Evolutionary conservation across 2,888 invertebrate species (phyloP).

Genomic region (Biston stratarius): DNA sequence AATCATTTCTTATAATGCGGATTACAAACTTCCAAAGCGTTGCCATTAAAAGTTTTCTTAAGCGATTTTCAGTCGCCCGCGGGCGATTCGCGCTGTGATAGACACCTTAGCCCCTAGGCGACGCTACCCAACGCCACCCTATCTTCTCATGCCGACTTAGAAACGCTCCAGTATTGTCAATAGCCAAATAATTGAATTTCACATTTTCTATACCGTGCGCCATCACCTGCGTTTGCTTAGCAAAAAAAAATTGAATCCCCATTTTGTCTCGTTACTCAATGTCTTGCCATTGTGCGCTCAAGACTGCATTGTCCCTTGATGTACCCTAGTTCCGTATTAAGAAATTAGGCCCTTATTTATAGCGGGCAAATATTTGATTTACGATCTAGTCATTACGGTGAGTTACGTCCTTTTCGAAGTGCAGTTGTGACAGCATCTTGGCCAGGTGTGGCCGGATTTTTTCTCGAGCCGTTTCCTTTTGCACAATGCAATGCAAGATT

Average conservation of each 20-base stretch:
- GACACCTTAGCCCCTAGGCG: conserved; percentile 28
- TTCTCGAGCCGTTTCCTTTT: conserved; percentile 74
- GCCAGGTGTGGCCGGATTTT: conserved; percentile 77
- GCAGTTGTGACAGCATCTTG: conserved; percentile 57
- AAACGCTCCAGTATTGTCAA: conserved; percentile 73
- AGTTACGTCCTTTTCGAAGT: conserved; percentile 60
- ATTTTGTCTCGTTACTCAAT: conserved; percentile 82
- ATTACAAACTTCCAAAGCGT: conserved; percentile 43
- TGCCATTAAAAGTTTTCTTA: conserved; percentile 48
- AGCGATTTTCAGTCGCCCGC: conserved; percentile 39
- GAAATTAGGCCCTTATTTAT: conserved; percentile 78
- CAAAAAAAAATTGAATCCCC: conserved; percentile 74
- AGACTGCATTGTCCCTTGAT: conserved; percentile 68
- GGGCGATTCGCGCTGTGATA: conserved; percentile 25
- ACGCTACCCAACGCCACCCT: conserved; percentile 43
- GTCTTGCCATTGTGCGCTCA: conserved; percentile 71
- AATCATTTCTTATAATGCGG: conserved; percentile 42
- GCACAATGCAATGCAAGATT: conserved; percentile 81
- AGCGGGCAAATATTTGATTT: conserved; percentile 71
- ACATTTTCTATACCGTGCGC: conserved; percentile 68
- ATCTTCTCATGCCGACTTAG: conserved; percentile 63
- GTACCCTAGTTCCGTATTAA: conserved; percentile 60
- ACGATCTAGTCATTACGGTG: conserved; percentile 55
- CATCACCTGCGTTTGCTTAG: conserved; percentile 77
- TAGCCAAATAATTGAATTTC: conserved; percentile 80